Percentiles rank a stretch among this genome's conserved stretches.
These are phyloP conservation scores for Crioceris asparagi DNA, from an alignment of 2,888 invertebrate species.

Conservation along the genomic window DNA sequence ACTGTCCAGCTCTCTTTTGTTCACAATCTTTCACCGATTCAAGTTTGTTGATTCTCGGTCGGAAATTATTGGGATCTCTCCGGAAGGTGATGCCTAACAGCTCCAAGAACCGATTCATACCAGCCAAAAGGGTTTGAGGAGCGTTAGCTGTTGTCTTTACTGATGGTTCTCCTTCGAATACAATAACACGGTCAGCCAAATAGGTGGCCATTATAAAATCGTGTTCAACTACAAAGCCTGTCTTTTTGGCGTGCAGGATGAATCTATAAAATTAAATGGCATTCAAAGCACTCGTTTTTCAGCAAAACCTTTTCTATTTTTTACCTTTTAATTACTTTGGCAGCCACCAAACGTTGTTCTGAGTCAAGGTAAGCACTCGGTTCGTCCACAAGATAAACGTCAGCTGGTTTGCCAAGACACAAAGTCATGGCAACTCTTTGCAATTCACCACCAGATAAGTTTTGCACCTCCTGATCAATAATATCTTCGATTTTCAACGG, in stretches of 20 bases:
- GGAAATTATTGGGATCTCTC: constrained; percentile 95
- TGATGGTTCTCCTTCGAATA: constrained; percentile 93
- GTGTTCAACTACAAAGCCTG: constrained; percentile 99
- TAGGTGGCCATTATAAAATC: constrained; percentile 99
- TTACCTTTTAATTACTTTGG: constrained; percentile 96
- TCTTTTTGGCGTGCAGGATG: constrained; percentile 97
- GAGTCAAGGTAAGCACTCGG: constrained; percentile 99
- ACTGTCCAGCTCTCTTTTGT: constrained; percentile 95
- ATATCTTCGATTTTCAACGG: constrained; percentile 94
- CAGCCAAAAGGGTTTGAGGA: constrained; percentile 87
- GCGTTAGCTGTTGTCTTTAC: constrained; percentile 79
- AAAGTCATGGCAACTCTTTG: constrained; percentile 94
- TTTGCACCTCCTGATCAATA: constrained; percentile 96
- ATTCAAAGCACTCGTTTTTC: too few relatives aligned
- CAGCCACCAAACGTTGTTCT: constrained; percentile 98
- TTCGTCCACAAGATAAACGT: constrained; percentile 97
- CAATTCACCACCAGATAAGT: constrained; percentile 97
- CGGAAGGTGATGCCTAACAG: constrained; percentile 95
- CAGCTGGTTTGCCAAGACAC: constrained; percentile 96
- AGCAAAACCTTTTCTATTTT: too few relatives aligned
- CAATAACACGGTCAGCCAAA: constrained; percentile 94
- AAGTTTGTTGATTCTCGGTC: constrained; percentile 95
- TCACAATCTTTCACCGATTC: constrained; percentile 96
- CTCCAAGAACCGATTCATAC: constrained; percentile 97
- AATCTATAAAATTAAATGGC: constrained; percentile 47